A percentile compares a stretch with the other conserved stretches of the same genome.
phyloP scores from a whole-genome alignment of 2,113 vertebrate genomes.

The Dunckerocampus dactyliophorus region DNA sequence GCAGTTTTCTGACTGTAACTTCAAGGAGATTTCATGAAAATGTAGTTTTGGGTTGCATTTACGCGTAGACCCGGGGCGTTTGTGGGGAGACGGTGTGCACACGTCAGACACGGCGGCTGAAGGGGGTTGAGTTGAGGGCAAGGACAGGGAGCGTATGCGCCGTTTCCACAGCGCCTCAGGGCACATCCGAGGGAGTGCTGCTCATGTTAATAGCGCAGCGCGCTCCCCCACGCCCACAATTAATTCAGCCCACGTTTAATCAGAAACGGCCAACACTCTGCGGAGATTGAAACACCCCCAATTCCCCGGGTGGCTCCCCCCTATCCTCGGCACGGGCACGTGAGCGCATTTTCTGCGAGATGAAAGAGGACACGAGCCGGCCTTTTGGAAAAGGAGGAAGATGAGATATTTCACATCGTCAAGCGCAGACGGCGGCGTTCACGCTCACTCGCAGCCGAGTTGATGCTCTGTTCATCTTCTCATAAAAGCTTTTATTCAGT shows the following conservation, averaged over 20 bases:
- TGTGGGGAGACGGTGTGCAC: background rate
- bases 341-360: slow-evolving; percentile 43
- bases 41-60: slow-evolving; percentile 1
- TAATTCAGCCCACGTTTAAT: slow-evolving; percentile 46
- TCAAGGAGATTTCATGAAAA: background rate
- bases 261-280: slow-evolving; percentile 34
- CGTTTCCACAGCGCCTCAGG: slow-evolving; percentile 29
- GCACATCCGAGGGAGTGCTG: slow-evolving; percentile 31
- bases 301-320: slow-evolving; percentile 38
- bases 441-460: too few relatives aligned
- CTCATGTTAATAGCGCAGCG: slow-evolving; percentile 15
- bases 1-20: slow-evolving; percentile 1
- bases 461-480: too few relatives aligned
- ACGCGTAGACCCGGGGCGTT: slow-evolving; percentile 2
- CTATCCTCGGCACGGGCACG: slow-evolving; percentile 26
- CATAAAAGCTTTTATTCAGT: too few relatives aligned
- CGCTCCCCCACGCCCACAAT: slow-evolving; percentile 16
- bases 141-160: slow-evolving; percentile 21
- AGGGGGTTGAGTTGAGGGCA: slow-evolving; percentile 40
- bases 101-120: background rate
- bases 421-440: too few relatives aligned
- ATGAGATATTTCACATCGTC: background rate
- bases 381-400: slow-evolving; percentile 20
- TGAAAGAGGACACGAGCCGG: slow-evolving; percentile 38
- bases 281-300: slow-evolving; percentile 43